phyloP scores from a whole-genome alignment of 2,888 invertebrate genomes.

The Hemaris fuciformis region DNA sequence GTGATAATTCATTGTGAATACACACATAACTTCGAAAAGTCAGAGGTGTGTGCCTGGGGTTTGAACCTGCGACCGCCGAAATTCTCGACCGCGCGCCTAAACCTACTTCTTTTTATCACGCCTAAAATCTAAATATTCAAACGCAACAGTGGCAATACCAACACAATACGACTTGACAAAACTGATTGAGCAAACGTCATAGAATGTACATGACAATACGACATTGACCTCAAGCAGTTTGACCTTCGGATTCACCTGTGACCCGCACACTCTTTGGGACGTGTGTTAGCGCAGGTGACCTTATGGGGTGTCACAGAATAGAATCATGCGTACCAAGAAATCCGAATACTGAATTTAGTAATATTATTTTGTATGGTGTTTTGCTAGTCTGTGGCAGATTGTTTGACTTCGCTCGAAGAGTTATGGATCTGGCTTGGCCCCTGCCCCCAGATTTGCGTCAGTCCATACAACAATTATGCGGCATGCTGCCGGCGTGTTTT shows the following conservation, averaged over 20 bases:
- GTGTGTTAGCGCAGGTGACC: constrained; percentile 39
- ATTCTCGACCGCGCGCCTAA: too few species aligned
- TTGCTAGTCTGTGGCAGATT: constrained; percentile 40
- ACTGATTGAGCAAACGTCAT: constrained; percentile 12
- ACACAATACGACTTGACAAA: constrained; percentile 8
- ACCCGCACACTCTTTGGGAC: constrained; percentile 65
- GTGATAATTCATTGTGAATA: too few species aligned
- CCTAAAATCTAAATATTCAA: not conserved
- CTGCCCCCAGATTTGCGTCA: constrained; percentile 68
- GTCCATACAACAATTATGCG: constrained; percentile 70
- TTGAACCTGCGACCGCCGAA: too few species aligned
- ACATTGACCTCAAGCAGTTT: constrained; percentile 62
- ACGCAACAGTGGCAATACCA: not conserved
- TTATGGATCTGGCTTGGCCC: constrained; percentile 69
- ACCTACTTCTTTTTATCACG: too few species aligned
- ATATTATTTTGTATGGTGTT: not conserved
- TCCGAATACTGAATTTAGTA: constrained; percentile 24
- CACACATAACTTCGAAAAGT: too few species aligned
- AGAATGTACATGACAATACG: constrained; percentile 58
- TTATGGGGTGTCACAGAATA: constrained; percentile 26
- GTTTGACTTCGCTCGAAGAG: constrained; percentile 41
- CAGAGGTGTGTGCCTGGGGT: too few species aligned
- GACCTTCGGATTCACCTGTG: constrained; percentile 57
- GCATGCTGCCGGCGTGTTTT: constrained; percentile 53
- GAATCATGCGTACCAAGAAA: not conserved